Conservation (phyloP, 2,113 vertebrate species). For the Pseudopodoces humilis region DNA sequence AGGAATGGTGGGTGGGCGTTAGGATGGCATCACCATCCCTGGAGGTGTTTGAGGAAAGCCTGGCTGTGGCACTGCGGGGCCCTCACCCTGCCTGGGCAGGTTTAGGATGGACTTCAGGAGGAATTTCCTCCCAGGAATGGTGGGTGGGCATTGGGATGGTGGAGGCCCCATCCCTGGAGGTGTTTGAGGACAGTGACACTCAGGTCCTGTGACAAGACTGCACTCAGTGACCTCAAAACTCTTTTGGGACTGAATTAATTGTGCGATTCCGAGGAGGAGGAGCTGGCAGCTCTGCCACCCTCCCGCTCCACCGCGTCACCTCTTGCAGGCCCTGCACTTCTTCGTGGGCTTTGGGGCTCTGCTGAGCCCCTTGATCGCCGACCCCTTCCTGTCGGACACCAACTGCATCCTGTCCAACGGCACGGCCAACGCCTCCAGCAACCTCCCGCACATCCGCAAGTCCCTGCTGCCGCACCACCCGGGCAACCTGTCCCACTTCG, state of each 20-base stretch:
- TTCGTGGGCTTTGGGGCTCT: slow-evolving; percentile 92
- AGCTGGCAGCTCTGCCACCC: accelerated
- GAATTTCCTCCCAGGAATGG: too few species aligned
- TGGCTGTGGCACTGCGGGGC: accelerated
- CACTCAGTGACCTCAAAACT: background rate
- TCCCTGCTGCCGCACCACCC: slow-evolving; percentile 68
- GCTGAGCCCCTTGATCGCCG: slow-evolving; percentile 90
- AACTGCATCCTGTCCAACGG: slow-evolving; percentile 83
- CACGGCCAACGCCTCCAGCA: slow-evolving; percentile 73
- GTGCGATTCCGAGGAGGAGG: background rate
- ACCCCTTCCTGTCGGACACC: slow-evolving; percentile 93
- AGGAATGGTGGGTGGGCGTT: background rate
- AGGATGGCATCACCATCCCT: background rate
- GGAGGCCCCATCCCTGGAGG: too few species aligned
- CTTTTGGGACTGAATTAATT: accelerated
- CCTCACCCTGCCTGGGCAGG: accelerated
- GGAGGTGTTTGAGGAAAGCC: too few species aligned
- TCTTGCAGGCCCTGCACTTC: slow-evolving; percentile 88
- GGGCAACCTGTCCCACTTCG: slow-evolving; percentile 76
- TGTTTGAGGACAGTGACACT: too few species aligned
- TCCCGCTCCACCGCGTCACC: background rate
- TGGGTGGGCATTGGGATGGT: background rate
- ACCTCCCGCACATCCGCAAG: slow-evolving; percentile 81
- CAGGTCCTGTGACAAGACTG: too few species aligned
- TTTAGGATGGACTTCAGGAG: background rate